Evolutionary conservation across 2,113 vertebrate species (phyloP), one percentile per base, ranked within the genome.

Genomic region (Scomber japonicus): DNA sequence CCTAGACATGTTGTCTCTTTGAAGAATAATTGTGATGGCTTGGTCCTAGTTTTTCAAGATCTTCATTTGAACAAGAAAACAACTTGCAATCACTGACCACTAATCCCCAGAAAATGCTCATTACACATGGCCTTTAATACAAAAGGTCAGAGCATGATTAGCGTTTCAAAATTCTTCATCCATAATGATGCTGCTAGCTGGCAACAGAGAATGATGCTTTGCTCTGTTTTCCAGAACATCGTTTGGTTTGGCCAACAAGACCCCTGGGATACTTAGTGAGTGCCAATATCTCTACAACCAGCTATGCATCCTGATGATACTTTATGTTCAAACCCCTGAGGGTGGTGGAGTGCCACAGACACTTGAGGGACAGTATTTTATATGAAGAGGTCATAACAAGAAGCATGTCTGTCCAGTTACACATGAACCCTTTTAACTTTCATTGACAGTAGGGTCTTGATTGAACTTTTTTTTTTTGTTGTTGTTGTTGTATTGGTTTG

Each of bases 121-220:
- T 82, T 75, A 74, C 2, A 40, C 45, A 35, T 56, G 78, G n/a
- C 63, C 63, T 84, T 83, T 66, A 71, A 66, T 27, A 65, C 48
- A 71, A 86, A 85, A 82, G 80, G 71, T 17, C 67, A 75, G n/a
- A 19, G 68, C 49, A 31, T 61, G 60, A 83, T 86, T 55, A 79
- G 11, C 1, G 45, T 63, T 45, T 73, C 8, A 46, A 21, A 48
- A 63, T 75, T 12, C 17, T 65, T 76, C 61, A 80, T 46, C 53
- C 55, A 35, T 63, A 64, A 62, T 75, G 56, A 69, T 27, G 66
- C 44, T 51, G 40, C n/a, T 21, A 14, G 16, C 27, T 31, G n/a
- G 3, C 55, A 68, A 61, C 11, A 72, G 51, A 45, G 44, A 53
- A 62, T 8, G 11, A 12, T 53, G 27, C 50, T 71, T 44, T 16